Evolutionary conservation across 2,113 vertebrate genomes (phyloP).

Genomic region (Atractosteus spatula): DNA sequence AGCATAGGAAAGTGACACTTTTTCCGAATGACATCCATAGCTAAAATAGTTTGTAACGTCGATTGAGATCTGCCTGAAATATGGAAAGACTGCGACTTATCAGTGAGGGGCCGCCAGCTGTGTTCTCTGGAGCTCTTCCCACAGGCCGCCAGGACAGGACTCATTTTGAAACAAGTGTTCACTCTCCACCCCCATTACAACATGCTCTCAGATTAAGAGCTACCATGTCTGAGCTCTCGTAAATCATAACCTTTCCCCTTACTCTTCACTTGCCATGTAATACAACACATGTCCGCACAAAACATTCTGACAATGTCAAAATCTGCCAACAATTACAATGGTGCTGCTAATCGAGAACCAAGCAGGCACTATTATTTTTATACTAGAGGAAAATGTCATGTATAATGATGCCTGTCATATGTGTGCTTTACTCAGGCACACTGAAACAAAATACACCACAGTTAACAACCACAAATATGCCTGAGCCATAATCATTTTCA

Average conservation of each 20-base stretch:
- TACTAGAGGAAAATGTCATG: no score
- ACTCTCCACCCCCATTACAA: constrained; percentile 10
- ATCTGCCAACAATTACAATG: no score
- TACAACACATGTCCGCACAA: not conserved
- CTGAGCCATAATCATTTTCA: no score
- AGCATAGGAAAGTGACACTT: not conserved
- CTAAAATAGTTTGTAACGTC: constrained; percentile 12
- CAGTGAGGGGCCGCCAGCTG: not conserved
- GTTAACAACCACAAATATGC: no score
- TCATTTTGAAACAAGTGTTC: not conserved
- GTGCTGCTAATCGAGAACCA: not conserved
- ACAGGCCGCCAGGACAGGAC: not conserved
- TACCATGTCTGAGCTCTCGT: not conserved
- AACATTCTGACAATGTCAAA: no score
- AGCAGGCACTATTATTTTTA: not conserved
- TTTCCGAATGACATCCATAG: constrained; percentile 1
- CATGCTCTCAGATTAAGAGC: not conserved
- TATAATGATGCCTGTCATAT: no score
- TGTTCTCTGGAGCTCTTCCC: constrained; percentile 1
- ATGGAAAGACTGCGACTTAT: not conserved
- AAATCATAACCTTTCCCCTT: not conserved
- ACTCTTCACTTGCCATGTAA: not conserved
- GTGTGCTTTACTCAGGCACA: no score
- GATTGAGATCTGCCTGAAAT: constrained; percentile 8
- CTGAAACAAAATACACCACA: no score